Conservation (phyloP, 1,140 invertebrate genomes). For the Drosophila guanche region DNA sequence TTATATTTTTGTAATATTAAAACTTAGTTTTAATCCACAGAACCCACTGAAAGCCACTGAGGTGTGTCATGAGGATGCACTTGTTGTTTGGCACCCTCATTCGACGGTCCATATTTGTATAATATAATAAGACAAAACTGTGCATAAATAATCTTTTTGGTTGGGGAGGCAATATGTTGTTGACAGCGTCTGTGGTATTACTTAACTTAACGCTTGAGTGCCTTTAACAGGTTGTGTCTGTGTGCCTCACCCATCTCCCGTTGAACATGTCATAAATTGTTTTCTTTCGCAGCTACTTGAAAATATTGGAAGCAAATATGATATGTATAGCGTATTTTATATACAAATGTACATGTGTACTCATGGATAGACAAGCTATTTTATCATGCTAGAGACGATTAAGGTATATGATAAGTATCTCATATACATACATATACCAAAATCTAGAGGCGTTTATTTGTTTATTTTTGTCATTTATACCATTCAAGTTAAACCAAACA, state of each 20-base stretch:
- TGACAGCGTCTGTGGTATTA: slow-evolving; percentile 35
- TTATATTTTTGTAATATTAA: slow-evolving; percentile 16
- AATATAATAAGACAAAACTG: slow-evolving; percentile 11
- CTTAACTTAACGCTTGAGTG: slow-evolving; percentile 44
- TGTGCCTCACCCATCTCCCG: neutral
- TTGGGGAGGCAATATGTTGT: slow-evolving; percentile 13
- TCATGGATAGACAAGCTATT: slow-evolving; percentile 36
- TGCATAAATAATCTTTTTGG: slow-evolving; percentile 27
- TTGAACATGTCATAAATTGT: slow-evolving; percentile 21
- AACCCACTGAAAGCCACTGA: slow-evolving; percentile 18
- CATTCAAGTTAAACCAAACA: slow-evolving; percentile 14
- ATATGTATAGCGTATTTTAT: slow-evolving; percentile 9
- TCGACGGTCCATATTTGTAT: slow-evolving; percentile 6
- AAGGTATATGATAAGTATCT: slow-evolving; percentile 4
- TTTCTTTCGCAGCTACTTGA: slow-evolving; percentile 43
- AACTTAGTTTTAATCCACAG: slow-evolving; percentile 20
- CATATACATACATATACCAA: slow-evolving; percentile 22
- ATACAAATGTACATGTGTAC: neutral
- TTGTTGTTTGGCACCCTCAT: slow-evolving; percentile 37
- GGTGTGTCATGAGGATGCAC: slow-evolving; percentile 37
- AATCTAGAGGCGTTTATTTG: slow-evolving; percentile 26
- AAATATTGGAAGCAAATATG: slow-evolving; percentile 52
- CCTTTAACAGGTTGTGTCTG: slow-evolving; percentile 6
- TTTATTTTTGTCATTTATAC: slow-evolving; percentile 48
- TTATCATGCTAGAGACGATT: slow-evolving; percentile 27